Conservation (phyloP, 1,140 invertebrate genomes). For the Adelges cooleyi region DNA sequence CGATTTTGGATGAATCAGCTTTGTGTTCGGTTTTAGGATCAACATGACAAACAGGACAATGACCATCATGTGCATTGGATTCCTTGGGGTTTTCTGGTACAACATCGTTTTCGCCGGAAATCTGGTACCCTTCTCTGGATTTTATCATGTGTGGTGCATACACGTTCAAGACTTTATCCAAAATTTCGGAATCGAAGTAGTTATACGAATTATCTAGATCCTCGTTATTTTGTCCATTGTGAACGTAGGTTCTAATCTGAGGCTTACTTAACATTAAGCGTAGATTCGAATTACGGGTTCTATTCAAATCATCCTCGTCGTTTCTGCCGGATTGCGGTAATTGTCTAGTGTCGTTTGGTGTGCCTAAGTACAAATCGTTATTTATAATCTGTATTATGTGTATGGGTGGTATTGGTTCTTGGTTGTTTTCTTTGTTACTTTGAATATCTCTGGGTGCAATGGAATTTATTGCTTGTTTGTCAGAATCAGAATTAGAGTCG, state of each 20-base stretch:
- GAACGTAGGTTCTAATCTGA: background rate
- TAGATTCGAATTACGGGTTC: background rate
- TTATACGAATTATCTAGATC: background rate
- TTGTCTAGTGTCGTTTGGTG: background rate
- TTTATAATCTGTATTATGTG: constrained; percentile 11
- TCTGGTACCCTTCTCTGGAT: too few species aligned
- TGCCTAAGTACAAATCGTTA: background rate
- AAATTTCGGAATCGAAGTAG: background rate
- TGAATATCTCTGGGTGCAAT: background rate
- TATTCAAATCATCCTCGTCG: background rate
- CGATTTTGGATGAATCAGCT: too few species aligned
- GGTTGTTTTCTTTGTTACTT: background rate
- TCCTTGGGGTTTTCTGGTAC: too few species aligned
- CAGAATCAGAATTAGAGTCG: background rate
- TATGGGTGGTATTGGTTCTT: background rate
- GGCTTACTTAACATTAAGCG: background rate
- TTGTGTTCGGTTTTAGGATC: too few species aligned
- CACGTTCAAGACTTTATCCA: background rate
- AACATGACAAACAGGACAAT: too few species aligned
- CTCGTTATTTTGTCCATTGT: background rate
- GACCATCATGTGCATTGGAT: too few species aligned
- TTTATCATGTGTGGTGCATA: background rate
- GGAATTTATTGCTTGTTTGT: background rate
- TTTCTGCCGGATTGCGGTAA: background rate
- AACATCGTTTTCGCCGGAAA: too few species aligned